Conservation (phyloP, 2,797 vertebrate genomes). For the Semotilus atromaculatus region DNA sequence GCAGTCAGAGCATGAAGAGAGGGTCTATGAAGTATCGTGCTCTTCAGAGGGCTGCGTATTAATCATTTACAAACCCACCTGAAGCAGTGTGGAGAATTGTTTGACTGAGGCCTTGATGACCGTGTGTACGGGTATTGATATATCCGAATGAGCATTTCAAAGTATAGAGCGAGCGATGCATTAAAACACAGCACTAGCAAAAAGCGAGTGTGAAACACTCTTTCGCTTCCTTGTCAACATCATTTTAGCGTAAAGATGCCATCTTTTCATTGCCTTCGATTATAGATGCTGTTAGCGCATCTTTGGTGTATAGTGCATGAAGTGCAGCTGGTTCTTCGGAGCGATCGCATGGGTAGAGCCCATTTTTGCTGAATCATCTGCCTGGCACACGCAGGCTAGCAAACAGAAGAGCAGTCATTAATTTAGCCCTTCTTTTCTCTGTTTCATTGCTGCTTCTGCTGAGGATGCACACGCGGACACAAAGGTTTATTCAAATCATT, state of each 20-base stretch:
- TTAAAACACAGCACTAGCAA: constrained; percentile 5
- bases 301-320: constrained; percentile 51
- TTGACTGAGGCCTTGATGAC: constrained; percentile 43
- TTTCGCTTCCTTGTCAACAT: constrained; percentile 15
- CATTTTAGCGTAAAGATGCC: background rate
- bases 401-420: constrained; percentile 75
- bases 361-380: constrained; percentile 75
- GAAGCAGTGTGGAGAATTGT: constrained; percentile 38
- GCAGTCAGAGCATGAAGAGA: constrained; percentile 46
- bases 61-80: constrained; percentile 49
- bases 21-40: constrained; percentile 38
- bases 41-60: constrained; percentile 36
- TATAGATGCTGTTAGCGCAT: constrained; percentile 33
- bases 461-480: constrained; percentile 74
- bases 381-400: constrained; percentile 71
- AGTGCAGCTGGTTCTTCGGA: constrained; percentile 58
- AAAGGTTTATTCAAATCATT: constrained; percentile 78
- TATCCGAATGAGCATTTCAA: constrained; percentile 34
- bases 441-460: constrained; percentile 77
- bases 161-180: background rate
- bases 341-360: constrained; percentile 50
- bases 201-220: constrained; percentile 20
- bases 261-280: constrained; percentile 14
- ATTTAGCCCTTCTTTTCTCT: constrained; percentile 77
- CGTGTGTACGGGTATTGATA: constrained; percentile 24